phyloP scores from a whole-genome alignment of 2,888 invertebrate genomes.

The Heliconius aoede region DNA sequence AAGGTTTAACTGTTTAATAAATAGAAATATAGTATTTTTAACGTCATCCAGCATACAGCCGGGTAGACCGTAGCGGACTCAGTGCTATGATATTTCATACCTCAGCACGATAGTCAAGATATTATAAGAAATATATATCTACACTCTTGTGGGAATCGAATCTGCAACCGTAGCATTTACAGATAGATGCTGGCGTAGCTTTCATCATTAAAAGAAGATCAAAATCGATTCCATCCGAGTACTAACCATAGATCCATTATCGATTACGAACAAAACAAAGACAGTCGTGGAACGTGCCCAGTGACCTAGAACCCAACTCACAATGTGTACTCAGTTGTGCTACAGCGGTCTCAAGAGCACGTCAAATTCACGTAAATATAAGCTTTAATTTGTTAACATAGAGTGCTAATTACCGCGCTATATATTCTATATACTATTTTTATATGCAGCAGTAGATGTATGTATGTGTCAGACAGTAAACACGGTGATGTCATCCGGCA shows the following conservation, averaged over 20 bases:
- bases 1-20: neutral
- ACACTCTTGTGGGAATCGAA: neutral
- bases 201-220: slow-evolving; percentile 1
- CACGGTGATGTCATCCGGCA: slow-evolving; percentile 69
- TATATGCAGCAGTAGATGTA: slow-evolving; percentile 44
- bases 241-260: slow-evolving; percentile 39
- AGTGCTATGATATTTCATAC: neutral
- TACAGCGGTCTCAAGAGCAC: slow-evolving; percentile 27
- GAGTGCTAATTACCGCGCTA: slow-evolving; percentile 36
- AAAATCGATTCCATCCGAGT: slow-evolving; percentile 24
- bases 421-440: slow-evolving; percentile 32
- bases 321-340: slow-evolving; percentile 56
- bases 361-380: slow-evolving; percentile 19
- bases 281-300: slow-evolving; percentile 56
- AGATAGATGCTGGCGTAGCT: neutral
- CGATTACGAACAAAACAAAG: slow-evolving; percentile 46
- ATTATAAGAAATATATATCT: neutral
- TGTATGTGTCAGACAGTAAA: slow-evolving; percentile 58
- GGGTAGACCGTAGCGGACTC: no score
- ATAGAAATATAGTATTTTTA: neutral
- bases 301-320: slow-evolving; percentile 69
- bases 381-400: slow-evolving; percentile 27
- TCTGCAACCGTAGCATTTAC: neutral
- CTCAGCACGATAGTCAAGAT: neutral
- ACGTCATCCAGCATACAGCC: no score